Evolutionary conservation across 2,797 vertebrate genomes (phyloP), one percentile per base, ranked within the genome.

Genomic region (Ceryle rudis): DNA sequence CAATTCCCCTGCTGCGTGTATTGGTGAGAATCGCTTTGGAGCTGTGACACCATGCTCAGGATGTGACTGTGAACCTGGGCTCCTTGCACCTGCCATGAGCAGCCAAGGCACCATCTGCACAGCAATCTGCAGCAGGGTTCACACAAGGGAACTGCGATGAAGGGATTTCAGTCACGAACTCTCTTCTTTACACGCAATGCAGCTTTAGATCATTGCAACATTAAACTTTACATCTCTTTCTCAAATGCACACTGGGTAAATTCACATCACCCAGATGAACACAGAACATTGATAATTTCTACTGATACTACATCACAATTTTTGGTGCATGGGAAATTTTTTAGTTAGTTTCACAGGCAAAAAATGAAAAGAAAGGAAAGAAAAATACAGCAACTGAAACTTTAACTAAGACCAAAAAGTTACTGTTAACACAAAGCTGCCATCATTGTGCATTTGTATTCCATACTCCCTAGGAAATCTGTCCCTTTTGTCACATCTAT

Each of bases 11-110:
- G 14, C 19, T 8, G 37, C 0, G 3, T 5, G 21, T 12, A 5
- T 35, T 0, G 0, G 8, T 0, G 2, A 47, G 23, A 33, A 47
- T 10, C 0, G 1, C 9, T 22, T 13, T 0, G 0, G 31, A 31
- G 39, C 23, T 0, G 1, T 20, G 39, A 29, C 78, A 41, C 20
- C 41, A 7, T 3, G 10, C 8, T 37, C 5, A 1, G 46, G 20
- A 9, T 5, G 37, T 14, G 21, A 14, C 26, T 1, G 0, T 5
- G 41, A 42, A 6, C 49, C 28, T 4, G 10, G 29, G 25, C 35
- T 44, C 35, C 35, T 39, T 26, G 15, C 18, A 10, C 5, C 12
- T 8, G 28, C 17, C 78, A 28, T 0, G 1, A 28, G 64, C 29
- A 19, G 8, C 13, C 1, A 0, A 29, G 46, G 15, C 0, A 1